Percentiles rank a stretch among this genome's conserved stretches.
Evolutionary conservation across 2,888 invertebrate species (phyloP).

Genomic region (Heliconius erato): DNA sequence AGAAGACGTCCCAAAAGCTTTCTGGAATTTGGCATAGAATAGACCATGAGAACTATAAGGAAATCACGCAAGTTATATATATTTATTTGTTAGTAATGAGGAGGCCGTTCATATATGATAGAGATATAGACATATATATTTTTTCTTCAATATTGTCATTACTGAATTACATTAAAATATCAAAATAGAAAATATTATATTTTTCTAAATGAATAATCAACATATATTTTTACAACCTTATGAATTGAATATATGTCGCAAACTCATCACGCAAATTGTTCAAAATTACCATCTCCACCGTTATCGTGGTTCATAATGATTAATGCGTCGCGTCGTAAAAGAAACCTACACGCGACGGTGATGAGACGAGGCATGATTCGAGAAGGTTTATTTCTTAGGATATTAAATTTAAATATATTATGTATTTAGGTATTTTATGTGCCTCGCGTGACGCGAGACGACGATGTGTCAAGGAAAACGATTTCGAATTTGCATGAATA

Average conservation of each 20-base stretch:
- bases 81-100: too few relatives aligned
- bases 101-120: too few relatives aligned
- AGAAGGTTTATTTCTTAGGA: constrained; percentile 19
- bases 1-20: not conserved
- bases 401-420: constrained; percentile 31
- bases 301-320: constrained; percentile 38
- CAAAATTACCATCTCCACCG: constrained; percentile 34
- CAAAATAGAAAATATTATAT: too few relatives aligned
- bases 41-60: too few relatives aligned
- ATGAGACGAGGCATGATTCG: constrained; percentile 13
- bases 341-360: constrained; percentile 24
- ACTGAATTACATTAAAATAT: too few relatives aligned
- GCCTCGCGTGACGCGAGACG: not conserved
- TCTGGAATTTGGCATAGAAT: too few relatives aligned
- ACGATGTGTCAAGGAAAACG: constrained; percentile 7
- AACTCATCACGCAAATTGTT: constrained; percentile 43
- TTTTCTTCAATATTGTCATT: too few relatives aligned
- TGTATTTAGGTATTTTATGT: constrained; percentile 7
- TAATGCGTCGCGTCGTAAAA: constrained; percentile 35
- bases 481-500: constrained; percentile 8
- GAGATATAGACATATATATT: too few relatives aligned
- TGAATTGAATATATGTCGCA: not conserved
- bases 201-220: too few relatives aligned
- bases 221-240: not conserved
- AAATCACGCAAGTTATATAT: too few relatives aligned